These are phyloP conservation scores for Theristus sp. DNA, from an alignment of 2,888 invertebrate genomes.

Conservation along the genomic window DNA sequence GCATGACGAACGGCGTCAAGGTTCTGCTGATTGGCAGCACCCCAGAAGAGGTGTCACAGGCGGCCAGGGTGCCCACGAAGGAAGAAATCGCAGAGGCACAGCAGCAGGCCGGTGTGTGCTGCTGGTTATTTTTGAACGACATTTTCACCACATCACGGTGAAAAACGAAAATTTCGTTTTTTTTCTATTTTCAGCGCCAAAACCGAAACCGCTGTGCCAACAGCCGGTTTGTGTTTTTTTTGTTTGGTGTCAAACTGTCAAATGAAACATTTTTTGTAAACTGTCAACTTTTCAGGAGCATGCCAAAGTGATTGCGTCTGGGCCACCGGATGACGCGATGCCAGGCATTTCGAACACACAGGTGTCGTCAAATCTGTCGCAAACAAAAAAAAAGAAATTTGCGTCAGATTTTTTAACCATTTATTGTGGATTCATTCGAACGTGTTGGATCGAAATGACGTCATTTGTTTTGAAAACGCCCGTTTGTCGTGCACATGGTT, in stretches of 20 bases:
- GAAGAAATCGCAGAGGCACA: slow-evolving; percentile 27
- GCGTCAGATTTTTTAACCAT: too few relatives aligned
- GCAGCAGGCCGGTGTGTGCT: slow-evolving; percentile 12
- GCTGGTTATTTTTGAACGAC: neutral
- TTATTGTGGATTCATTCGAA: too few relatives aligned
- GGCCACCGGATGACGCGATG: slow-evolving; percentile 69
- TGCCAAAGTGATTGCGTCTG: slow-evolving; percentile 68
- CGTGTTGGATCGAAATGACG: too few relatives aligned
- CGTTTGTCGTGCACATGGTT: too few relatives aligned
- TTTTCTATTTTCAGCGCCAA: slow-evolving; percentile 13
- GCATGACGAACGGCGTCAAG: neutral
- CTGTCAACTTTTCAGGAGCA: slow-evolving; percentile 44
- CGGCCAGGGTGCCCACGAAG: slow-evolving; percentile 34
- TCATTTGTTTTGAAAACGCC: too few relatives aligned
- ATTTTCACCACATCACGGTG: too few relatives aligned
- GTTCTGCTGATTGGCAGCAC: slow-evolving; percentile 73
- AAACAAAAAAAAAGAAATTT: too few relatives aligned
- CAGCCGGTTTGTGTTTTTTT: slow-evolving; percentile 29
- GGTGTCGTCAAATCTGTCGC: slow-evolving; percentile 34
- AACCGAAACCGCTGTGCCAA: slow-evolving; percentile 33
- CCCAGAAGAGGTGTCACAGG: slow-evolving; percentile 61
- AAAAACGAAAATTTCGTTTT: too few relatives aligned
- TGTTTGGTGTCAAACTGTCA: too few relatives aligned
- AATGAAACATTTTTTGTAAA: too few relatives aligned
- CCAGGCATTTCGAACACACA: slow-evolving; percentile 60